Evolutionary conservation across 2,113 vertebrate species (phyloP).

Genomic region (Scartelaos histophorus): DNA sequence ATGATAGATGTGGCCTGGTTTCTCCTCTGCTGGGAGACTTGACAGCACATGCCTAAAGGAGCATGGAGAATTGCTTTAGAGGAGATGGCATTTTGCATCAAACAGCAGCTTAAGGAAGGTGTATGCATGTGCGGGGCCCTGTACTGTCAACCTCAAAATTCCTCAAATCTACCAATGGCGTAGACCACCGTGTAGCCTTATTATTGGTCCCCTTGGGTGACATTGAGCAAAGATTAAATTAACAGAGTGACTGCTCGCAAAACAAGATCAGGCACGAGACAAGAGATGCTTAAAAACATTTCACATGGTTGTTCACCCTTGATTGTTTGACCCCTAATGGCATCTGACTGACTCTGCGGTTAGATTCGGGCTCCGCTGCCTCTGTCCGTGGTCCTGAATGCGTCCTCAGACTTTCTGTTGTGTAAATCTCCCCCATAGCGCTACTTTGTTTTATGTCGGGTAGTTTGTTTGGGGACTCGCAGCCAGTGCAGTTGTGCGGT

Average conservation of each 20-base stretch:
- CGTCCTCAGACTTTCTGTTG: not conserved
- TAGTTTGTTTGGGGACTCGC: conserved; percentile 26
- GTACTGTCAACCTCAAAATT: conserved; percentile 51
- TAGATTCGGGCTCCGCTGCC: not conserved
- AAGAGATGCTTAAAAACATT: conserved; percentile 25
- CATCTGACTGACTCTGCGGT: conserved; percentile 1
- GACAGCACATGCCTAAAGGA: conserved; percentile 53
- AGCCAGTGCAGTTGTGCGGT: conserved; percentile 21
- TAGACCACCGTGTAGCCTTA: conserved; percentile 36
- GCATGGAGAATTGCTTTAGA: conserved; percentile 55
- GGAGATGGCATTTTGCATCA: conserved; percentile 62
- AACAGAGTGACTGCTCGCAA: conserved; percentile 47
- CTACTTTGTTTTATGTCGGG: conserved; percentile 15
- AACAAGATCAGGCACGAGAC: conserved; percentile 50
- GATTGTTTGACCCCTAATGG: conserved; percentile 48
- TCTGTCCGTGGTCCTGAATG: conserved; percentile 64
- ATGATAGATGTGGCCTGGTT: conserved; percentile 56
- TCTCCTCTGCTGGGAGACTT: conserved; percentile 51
- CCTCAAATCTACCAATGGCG: conserved; percentile 23
- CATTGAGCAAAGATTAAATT: conserved; percentile 63
- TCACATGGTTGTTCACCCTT: conserved; percentile 25
- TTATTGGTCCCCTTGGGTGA: conserved; percentile 62
- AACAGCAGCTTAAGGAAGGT: conserved; percentile 25
- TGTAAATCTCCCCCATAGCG: conserved; percentile 7
- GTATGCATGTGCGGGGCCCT: conserved; percentile 12